Conservation (phyloP, 2,888 invertebrate genomes). For the Proisotoma minuta region DNA sequence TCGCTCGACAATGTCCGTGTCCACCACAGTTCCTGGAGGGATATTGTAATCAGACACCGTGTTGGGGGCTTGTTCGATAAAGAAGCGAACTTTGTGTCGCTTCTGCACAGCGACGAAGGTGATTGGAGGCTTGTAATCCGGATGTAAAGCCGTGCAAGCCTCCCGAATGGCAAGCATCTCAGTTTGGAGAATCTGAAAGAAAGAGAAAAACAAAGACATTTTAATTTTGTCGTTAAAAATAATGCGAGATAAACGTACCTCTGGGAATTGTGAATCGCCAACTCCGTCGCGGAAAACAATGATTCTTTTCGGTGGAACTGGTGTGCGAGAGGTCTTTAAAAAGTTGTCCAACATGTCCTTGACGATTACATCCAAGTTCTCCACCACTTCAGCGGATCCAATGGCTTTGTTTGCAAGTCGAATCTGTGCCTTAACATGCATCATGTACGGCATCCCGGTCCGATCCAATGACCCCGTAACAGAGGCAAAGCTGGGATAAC, state of each 20-base stretch:
- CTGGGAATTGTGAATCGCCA: conserved; percentile 50
- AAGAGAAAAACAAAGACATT: neutral
- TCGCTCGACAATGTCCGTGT: conserved; percentile 53
- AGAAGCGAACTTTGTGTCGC: conserved; percentile 53
- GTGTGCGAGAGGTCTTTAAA: conserved; percentile 16
- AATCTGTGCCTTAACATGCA: conserved; percentile 32
- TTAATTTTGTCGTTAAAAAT: neutral
- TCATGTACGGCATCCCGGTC: conserved; percentile 35
- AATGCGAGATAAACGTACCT: conserved; percentile 46
- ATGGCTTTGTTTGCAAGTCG: neutral
- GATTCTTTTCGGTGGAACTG: conserved; percentile 48
- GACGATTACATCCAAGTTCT: conserved; percentile 19
- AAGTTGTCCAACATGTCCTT: conserved; percentile 45
- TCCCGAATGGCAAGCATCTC: conserved; percentile 50
- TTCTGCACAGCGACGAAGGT: conserved; percentile 61
- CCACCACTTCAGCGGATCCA: conserved; percentile 22
- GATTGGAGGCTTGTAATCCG: conserved; percentile 57
- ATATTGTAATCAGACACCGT: conserved; percentile 50
- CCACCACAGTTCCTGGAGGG: conserved; percentile 56
- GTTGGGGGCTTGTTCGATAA: neutral
- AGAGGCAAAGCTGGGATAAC: conserved; percentile 24
- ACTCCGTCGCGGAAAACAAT: conserved; percentile 51
- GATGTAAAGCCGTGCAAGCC: conserved; percentile 55
- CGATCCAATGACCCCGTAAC: conserved; percentile 30
- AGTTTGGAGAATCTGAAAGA: conserved; percentile 12